Evolutionary conservation across 2,113 vertebrate genomes (phyloP).

Genomic region (Henicopernis longicauda): DNA sequence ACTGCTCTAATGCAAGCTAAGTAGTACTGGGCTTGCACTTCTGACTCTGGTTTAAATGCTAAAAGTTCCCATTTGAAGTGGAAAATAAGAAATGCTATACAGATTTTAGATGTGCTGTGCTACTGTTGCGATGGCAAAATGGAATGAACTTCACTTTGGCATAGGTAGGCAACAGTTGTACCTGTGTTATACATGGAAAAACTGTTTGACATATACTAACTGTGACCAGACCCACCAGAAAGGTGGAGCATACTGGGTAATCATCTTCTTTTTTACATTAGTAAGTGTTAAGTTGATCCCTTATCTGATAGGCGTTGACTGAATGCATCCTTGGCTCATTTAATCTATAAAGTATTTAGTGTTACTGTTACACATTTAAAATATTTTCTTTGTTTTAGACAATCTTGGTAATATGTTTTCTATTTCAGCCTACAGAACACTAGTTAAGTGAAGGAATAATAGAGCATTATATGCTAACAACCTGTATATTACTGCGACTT

Average conservation of each 20-base stretch:
- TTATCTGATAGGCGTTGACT: neutral
- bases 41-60: neutral
- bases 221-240: neutral
- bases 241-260: neutral
- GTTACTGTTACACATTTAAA: neutral
- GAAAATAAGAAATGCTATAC: neutral
- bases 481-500: neutral
- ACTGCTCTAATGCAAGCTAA: neutral
- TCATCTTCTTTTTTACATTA: neutral
- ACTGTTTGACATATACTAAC: neutral
- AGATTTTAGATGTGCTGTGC: neutral
- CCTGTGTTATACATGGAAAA: rapidly evolving
- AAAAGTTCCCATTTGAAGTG: neutral
- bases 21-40: neutral
- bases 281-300: neutral
- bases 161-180: neutral
- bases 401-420: neutral
- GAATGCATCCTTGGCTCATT: neutral
- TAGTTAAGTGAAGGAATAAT: neutral
- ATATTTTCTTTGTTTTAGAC: neutral
- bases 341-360: neutral
- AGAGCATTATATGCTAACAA: neutral
- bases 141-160: neutral
- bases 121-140: neutral
- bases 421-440: neutral